These are phyloP conservation scores for Crambe crambe DNA, from an alignment of 37 sponge, comb jelly and placozoan genomes.

Conservation along the genomic window DNA sequence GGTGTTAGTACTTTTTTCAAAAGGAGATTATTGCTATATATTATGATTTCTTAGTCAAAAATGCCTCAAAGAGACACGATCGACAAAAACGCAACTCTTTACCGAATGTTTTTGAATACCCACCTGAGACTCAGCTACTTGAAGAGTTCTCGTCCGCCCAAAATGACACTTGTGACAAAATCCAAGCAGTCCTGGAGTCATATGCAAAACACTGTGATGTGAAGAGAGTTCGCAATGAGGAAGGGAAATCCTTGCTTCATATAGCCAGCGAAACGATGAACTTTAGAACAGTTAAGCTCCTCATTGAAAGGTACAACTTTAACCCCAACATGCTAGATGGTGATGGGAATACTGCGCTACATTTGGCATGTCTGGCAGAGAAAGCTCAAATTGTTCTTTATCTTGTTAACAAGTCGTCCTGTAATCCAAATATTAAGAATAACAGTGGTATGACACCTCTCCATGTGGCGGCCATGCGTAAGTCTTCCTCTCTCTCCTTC, in stretches of 20 bases:
- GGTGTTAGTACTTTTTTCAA: no score
- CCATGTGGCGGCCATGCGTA: background rate
- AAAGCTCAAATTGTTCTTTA: background rate
- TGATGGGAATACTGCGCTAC: constrained; percentile 5
- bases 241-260: constrained; percentile 2
- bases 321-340: background rate
- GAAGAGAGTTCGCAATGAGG: background rate
- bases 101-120: background rate
- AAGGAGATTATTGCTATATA: no score
- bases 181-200: background rate
- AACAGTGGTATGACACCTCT: background rate
- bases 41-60: no score
- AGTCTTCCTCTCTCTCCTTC: background rate
- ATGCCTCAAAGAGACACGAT: background rate
- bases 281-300: background rate
- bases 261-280: background rate
- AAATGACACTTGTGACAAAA: background rate
- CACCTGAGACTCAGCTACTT: background rate
- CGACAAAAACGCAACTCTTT: background rate
- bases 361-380: background rate
- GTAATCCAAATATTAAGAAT: constrained; percentile 14
- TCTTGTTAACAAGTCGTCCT: background rate
- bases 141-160: background rate
- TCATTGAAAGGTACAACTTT: background rate
- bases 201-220: background rate